Conservation (phyloP, 2,113 vertebrate genomes). For the Rhizomys pruinosus region DNA sequence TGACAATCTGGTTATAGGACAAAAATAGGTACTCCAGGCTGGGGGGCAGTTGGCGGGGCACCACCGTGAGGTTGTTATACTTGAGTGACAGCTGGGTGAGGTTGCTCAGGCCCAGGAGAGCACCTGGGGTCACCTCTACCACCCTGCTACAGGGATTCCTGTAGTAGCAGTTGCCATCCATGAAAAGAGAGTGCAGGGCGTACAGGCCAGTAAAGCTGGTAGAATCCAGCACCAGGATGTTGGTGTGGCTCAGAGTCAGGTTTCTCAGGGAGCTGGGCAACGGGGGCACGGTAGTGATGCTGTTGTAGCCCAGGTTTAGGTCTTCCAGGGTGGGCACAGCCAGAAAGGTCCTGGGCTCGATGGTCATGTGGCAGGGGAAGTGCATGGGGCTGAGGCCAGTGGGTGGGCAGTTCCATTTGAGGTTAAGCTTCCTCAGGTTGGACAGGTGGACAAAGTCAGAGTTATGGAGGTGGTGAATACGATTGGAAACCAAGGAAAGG, state of each 20-base stretch:
- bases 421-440: constrained; percentile 61
- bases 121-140: constrained; percentile 70
- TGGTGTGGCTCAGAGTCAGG: constrained; percentile 75
- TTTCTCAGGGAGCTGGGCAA: constrained; percentile 69
- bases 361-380: constrained; percentile 76
- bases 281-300: constrained; percentile 57
- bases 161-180: constrained; percentile 82
- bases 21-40: constrained; percentile 85
- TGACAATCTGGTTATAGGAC: constrained; percentile 88
- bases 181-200: constrained; percentile 48
- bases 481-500: constrained; percentile 72
- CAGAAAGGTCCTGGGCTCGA: constrained; percentile 76
- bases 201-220: neutral
- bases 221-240: constrained; percentile 63
- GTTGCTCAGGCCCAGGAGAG: constrained; percentile 84
- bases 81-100: constrained; percentile 88
- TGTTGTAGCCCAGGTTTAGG: constrained; percentile 79
- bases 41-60: constrained; percentile 86
- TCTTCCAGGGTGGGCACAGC: constrained; percentile 57
- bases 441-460: constrained; percentile 57
- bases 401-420: constrained; percentile 79
- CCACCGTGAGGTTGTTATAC: constrained; percentile 88
- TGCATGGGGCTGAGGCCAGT: constrained; percentile 61
- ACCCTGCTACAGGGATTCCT: constrained; percentile 68
- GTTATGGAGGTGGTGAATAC: constrained; percentile 73